Evolutionary conservation across 2,888 invertebrate species (phyloP), one percentile per base, ranked within the genome.

Genomic region (Sisyra nigra): DNA sequence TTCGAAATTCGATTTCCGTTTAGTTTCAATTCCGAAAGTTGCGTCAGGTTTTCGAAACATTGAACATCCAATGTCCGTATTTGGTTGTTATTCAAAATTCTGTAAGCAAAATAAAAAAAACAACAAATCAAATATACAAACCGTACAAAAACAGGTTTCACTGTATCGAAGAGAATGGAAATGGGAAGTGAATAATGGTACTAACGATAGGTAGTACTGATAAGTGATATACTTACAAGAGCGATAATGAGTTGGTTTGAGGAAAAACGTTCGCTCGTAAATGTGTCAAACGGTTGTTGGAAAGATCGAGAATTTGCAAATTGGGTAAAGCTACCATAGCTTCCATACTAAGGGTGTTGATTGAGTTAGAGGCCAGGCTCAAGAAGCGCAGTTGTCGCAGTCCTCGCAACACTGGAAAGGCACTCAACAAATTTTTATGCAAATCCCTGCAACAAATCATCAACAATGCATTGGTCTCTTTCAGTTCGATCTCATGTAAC

Each of bases 1-100:
- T 65, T 66, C 47, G 63, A 63, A 47, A 85, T 66, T 50, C 71
- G 75, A 71, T 92, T 92, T 58, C 80, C 80, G 56, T 81, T 87
- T 48, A 92, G 59, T 57, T 83, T 83, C 47, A 92, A 65, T 50
- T 80, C 76, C 51, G 74, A 71, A 49, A 93, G 66, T 44, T 71
- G 70, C 2, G 74, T 72, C 43, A 92, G 65, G 57, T 79, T 77
- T 52, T 76, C 74, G 55, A 91, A 75, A 45, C 80, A 75, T 46
- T 75, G 76, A 51, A 76, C 74, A 55, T 80, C 74, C 46, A 93
- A 72, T 37, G 65, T 62, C 50, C 67, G 68, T 46, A 93, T 78
- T 49, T 73, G 72, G 65, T 92, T 93, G 53, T 68, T 71, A 56
- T 76, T 77, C 50, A 84, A 61, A 57, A 72, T 75, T 55, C 82